Evolutionary conservation across 2,113 vertebrate species (phyloP).

Genomic region (Baryphthengus martii): DNA sequence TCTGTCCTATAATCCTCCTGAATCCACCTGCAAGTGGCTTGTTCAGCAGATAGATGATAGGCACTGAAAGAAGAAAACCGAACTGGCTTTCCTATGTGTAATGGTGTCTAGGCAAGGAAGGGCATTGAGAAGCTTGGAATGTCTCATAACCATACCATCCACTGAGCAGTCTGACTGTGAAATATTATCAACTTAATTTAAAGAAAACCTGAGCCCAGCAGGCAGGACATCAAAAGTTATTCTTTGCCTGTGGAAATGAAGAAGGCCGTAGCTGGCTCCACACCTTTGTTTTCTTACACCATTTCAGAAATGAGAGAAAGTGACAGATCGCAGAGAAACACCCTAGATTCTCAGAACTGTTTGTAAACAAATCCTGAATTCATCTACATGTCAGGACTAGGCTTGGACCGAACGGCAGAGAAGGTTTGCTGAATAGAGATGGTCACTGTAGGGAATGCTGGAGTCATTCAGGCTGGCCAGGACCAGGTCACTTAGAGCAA

Average conservation of each 20-base stretch:
- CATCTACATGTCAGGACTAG: neutral
- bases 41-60: neutral
- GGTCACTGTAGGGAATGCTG: neutral
- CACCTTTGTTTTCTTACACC: fast-evolving
- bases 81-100: neutral
- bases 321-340: neutral
- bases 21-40: neutral
- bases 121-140: neutral
- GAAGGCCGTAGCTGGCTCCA: fast-evolving
- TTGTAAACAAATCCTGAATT: neutral
- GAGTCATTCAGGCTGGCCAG: neutral
- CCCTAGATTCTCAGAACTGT: neutral
- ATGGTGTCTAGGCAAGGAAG: neutral
- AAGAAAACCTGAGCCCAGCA: neutral
- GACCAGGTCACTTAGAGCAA: neutral
- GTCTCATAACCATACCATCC: neutral
- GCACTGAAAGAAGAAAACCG: neutral
- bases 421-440: neutral
- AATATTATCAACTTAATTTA: neutral
- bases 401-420: neutral
- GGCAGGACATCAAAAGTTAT: neutral
- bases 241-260: neutral
- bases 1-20: neutral
- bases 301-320: neutral
- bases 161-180: neutral